phyloP scores from a whole-genome alignment of 2,888 invertebrate genomes.

The Prosopocoilus inquinatus region DNA sequence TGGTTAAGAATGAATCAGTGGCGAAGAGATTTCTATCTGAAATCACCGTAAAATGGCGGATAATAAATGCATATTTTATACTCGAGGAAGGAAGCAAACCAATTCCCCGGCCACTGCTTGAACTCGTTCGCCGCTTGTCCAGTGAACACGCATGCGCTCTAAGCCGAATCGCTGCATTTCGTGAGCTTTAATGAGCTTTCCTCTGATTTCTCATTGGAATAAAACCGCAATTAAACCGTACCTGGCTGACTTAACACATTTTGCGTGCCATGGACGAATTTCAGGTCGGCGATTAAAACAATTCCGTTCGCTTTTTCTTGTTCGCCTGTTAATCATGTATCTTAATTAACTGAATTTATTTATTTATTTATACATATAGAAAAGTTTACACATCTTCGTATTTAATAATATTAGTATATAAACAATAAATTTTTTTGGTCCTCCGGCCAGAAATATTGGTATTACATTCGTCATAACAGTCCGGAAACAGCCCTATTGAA shows the following conservation, averaged over 20 bases:
- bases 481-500: no score
- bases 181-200: conserved; percentile 39
- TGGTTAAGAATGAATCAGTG: conserved; percentile 37
- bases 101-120: conserved; percentile 45
- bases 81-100: conserved; percentile 47
- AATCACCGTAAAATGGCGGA: conserved; percentile 44
- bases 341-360: no score
- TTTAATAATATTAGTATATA: no score
- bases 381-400: no score
- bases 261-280: background rate
- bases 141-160: conserved; percentile 44
- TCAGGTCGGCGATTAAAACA: no score
- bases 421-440: no score
- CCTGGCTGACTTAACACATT: conserved; percentile 3
- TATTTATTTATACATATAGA: no score
- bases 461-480: no score
- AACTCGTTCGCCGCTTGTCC: conserved; percentile 30
- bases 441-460: no score
- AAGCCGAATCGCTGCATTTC: conserved; percentile 33
- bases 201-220: conserved; percentile 23
- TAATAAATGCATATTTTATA: conserved; percentile 44
- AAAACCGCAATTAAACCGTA: conserved; percentile 13
- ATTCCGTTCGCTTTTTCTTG: no score
- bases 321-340: no score
- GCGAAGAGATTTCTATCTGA: conserved; percentile 34